Evolutionary conservation across 2,888 invertebrate genomes (phyloP), one percentile per base, ranked within the genome.

Genomic region (Colletes collaris): DNA sequence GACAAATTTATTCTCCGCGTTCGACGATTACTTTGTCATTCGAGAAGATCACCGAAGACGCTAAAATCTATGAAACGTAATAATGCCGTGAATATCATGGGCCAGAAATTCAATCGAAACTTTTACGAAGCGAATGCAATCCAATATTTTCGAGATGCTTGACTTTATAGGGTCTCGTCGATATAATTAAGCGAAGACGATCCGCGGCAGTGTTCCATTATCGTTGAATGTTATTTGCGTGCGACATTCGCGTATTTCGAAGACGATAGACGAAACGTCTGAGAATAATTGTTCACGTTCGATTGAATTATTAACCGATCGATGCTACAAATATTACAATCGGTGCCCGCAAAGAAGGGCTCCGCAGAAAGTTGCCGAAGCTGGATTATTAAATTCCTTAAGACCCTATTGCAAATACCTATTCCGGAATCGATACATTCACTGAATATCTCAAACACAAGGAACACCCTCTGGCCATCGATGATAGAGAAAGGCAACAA

Each of bases 371-470:
- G 91, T 92, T 92, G 89, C 89, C 90, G 90, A 91, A 89, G 89
- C 76, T 87, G 88, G 92, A 92, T 92, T 92, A 92, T 92, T 92
- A 92, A 92, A 92, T 92, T 92, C 92, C 92, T 92, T 87, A 88
- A 90, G 89, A 91, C 89, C 91, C 91, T 88, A 90, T 91, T 90
- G 89, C 87, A 88, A 92, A 92, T 92, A 92, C 90, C 91, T 92
- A 90, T 87, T 90, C 84, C 83, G 79, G 86, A 92, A 92, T 92
- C 92, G 92, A 92, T 92, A 92, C 92, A 92, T 92, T 92, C 91
- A 86, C 90, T 90, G 91, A 92, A 92, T 92, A 92, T 92, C 91
- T 92, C 88, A 90, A 90, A 86, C 87, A 86, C 86, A 84, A 85
- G 84, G 86, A 77, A 79, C 70, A 79, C 82, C 81, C 84, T 75